Evolutionary conservation across 1,140 invertebrate species (phyloP).

Genomic region (Drosophila cardini): DNA sequence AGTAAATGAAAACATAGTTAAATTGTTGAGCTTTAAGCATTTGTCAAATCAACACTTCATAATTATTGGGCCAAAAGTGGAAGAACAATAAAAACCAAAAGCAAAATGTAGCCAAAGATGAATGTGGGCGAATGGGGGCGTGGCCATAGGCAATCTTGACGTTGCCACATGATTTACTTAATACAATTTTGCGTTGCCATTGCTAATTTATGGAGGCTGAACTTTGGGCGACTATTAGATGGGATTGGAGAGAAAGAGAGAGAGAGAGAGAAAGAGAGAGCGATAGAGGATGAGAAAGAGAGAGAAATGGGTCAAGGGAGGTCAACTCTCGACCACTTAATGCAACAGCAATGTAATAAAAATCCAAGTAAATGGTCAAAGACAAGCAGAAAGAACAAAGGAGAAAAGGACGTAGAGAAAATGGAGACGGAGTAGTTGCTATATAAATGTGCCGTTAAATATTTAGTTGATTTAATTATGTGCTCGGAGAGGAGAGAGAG

Average conservation of each 20-base stretch:
- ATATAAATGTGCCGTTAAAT: conserved; percentile 80
- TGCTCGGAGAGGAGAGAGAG: conserved; percentile 32
- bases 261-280: no score
- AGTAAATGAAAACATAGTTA: conserved; percentile 1
- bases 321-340: conserved; percentile 66
- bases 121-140: conserved; percentile 4
- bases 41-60: conserved; percentile 44
- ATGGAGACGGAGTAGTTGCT: conserved; percentile 18
- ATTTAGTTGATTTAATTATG: conserved; percentile 84
- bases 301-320: background rate
- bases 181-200: conserved; percentile 63
- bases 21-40: conserved; percentile 23
- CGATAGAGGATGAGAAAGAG: no score
- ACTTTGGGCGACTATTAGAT: background rate
- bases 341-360: conserved; percentile 74
- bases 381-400: conserved; percentile 14
- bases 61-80: conserved; percentile 27
- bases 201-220: conserved; percentile 65
- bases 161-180: conserved; percentile 68
- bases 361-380: conserved; percentile 59
- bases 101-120: background rate
- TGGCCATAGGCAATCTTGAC: conserved; percentile 20
- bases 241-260: conserved; percentile 7
- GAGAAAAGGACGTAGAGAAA: background rate
- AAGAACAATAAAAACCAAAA: conserved; percentile 25